phyloP scores from a whole-genome alignment of 2,797 vertebrate genomes.

The Sylvilagus floridanus region DNA sequence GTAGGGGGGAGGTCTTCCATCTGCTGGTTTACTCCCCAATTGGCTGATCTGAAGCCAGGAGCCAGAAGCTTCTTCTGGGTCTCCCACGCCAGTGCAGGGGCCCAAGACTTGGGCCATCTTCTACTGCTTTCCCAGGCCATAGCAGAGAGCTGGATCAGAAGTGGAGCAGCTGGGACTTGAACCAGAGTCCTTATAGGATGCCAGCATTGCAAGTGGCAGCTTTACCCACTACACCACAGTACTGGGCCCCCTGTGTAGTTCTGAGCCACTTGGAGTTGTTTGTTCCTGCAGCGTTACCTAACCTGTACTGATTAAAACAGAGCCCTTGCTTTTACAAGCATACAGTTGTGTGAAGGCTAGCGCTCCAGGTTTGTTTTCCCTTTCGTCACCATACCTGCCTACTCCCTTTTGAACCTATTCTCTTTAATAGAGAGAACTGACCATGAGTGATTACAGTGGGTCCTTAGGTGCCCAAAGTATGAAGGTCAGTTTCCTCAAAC shows the following conservation, averaged over 20 bases:
- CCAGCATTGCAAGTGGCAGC: too few species aligned
- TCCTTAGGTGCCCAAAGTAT: neutral
- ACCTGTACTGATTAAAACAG: neutral
- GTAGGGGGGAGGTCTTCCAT: too few species aligned
- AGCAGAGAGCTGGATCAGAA: too few species aligned
- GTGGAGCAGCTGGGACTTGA: too few species aligned
- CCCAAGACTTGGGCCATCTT: too few species aligned
- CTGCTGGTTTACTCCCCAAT: too few species aligned
- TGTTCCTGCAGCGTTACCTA: neutral
- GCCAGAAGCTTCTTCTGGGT: too few species aligned
- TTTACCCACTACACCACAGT: too few species aligned
- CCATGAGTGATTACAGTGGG: neutral
- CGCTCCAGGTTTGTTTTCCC: neutral
- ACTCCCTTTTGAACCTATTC: neutral
- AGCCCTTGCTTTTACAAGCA: neutral
- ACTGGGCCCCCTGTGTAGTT: neutral
- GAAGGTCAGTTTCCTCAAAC: slow-evolving; percentile 7
- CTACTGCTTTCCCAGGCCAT: too few species aligned
- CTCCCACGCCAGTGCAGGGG: too few species aligned
- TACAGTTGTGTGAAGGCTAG: neutral
- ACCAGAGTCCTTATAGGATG: too few species aligned
- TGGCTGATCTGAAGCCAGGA: too few species aligned
- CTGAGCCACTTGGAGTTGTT: neutral
- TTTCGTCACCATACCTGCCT: neutral
- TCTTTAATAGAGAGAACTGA: neutral